These are phyloP conservation scores for Takifugu flavidus DNA, from an alignment of 2,113 vertebrate species.

Conservation along the genomic window DNA sequence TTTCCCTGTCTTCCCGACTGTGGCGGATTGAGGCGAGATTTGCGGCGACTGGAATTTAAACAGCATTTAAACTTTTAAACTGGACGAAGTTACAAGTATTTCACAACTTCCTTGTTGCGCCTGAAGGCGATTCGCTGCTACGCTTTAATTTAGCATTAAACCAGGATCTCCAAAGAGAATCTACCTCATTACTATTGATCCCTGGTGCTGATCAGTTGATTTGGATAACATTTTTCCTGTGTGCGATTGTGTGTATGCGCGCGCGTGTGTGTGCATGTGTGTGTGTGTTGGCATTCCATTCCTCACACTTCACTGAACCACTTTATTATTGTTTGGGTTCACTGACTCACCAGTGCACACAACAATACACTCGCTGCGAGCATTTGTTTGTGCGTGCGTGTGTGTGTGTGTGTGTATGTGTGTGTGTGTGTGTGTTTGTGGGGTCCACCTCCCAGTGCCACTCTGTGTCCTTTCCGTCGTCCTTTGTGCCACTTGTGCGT, in stretches of 20 bases:
- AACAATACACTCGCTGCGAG: constrained; percentile 24
- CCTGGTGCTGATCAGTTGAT: background rate
- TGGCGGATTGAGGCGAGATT: too few species aligned
- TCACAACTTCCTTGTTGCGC: too few species aligned
- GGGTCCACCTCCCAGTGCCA: background rate
- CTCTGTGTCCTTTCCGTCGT: background rate
- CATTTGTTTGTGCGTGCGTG: constrained; percentile 21
- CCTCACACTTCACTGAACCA: constrained; percentile 33
- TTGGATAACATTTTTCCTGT: background rate
- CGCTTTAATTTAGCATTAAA: too few species aligned
- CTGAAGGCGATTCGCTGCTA: too few species aligned
- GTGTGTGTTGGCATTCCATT: constrained; percentile 35
- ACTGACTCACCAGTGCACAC: constrained; percentile 42
- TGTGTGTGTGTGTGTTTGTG: constrained; percentile 29
- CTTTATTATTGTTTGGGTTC: constrained; percentile 56
- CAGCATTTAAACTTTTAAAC: too few species aligned
- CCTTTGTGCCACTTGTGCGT: constrained; percentile 1
- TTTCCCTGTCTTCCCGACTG: too few species aligned
- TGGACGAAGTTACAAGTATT: too few species aligned
- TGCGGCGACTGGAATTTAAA: too few species aligned
- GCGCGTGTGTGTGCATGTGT: background rate
- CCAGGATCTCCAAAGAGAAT: too few species aligned
- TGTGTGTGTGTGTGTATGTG: constrained; percentile 13
- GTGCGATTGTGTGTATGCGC: background rate
- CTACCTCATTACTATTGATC: too few species aligned